Base-by-base conservation (phyloP, 2,888 invertebrate species). In the Saturnia pavonia region DNA sequence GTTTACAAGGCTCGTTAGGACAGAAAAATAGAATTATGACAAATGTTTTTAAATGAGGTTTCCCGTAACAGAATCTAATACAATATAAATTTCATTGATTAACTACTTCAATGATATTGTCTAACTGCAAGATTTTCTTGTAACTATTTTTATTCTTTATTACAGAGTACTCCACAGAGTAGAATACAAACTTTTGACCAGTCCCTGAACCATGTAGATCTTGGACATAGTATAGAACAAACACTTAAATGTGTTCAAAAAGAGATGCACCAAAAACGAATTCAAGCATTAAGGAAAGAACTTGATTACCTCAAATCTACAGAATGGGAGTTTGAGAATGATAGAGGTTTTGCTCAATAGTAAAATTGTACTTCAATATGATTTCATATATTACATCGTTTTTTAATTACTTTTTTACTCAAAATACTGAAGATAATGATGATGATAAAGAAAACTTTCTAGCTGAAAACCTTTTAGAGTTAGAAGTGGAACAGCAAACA, bases 271-370 rank as follows among this genome's bases (percentile, higher is more conserved):
- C 94, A 95, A 72, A 96, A 96, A 82, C 94, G 97, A 74, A 94
- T 97, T 71, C 96, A 96, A 85, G 90, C 94, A 54, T 87, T 97
- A 57, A 93, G 97, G 72, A 97, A 96, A 85, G 97, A 97, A 88
- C 88, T 97, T 71, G 96, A 96, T 77, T 96, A 96, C 83, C 89
- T 97, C n/a, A 97, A 96, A 84, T 95, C 96, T 70, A 97, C 97
- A 0, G 96, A 97, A 82, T 97, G 97, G 97, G 96, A 96, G 88
- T 97, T 96, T 91, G 96, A 96, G 60, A 94, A 95, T 78, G 96
- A 97, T 75, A 96, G 95, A 87, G 96, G 95, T 72, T 95, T 95
- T 84, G 95, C 95, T 34, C 95, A 95, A 81, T 92, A 88, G 65
- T 65, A 81, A 34, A 72, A 14, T 48, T 22, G 14, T 19, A 71